phyloP scores from a whole-genome alignment of 2,797 vertebrate genomes.

The Aplochiton taeniatus region DNA sequence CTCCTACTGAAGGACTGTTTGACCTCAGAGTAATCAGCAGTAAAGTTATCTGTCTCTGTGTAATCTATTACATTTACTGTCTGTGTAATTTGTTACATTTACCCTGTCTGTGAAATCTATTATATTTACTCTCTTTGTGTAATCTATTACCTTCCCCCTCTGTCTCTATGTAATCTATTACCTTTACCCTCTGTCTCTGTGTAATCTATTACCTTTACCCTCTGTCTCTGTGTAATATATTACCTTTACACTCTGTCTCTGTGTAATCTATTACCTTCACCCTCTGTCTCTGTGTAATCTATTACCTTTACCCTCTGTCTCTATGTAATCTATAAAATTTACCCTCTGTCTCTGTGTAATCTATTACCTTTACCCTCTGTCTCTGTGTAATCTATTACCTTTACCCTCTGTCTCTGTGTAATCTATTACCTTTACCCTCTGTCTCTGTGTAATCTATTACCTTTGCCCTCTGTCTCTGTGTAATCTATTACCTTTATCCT shows the following conservation, averaged over 20 bases:
- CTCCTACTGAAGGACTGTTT: constrained; percentile 72
- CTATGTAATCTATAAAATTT: too few relatives aligned
- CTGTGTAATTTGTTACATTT: too few relatives aligned
- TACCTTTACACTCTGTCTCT: constrained; percentile 22
- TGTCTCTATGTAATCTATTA: constrained; percentile 78
- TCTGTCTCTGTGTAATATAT: constrained; percentile 62
- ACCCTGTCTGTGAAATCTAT: constrained; percentile 74
- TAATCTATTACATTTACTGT: constrained; percentile 50
- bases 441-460: too few relatives aligned
- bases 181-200: constrained; percentile 68
- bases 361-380: constrained; percentile 45
- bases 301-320: constrained; percentile 76
- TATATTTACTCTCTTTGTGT: constrained; percentile 23
- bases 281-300: constrained; percentile 70
- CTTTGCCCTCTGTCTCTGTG: too few relatives aligned
- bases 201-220: too few relatives aligned
- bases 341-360: constrained; percentile 53
- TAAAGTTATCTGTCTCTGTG: constrained; percentile 82
- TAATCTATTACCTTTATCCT: constrained; percentile 47
- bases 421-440: too few relatives aligned
- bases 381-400: too few relatives aligned
- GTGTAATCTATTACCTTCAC: too few relatives aligned
- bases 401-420: too few relatives aligned
- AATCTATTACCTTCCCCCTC: too few relatives aligned
- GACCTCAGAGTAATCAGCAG: constrained; percentile 79